phyloP scores from a whole-genome alignment of 2,888 invertebrate genomes.

The Stenodera caucasica region DNA sequence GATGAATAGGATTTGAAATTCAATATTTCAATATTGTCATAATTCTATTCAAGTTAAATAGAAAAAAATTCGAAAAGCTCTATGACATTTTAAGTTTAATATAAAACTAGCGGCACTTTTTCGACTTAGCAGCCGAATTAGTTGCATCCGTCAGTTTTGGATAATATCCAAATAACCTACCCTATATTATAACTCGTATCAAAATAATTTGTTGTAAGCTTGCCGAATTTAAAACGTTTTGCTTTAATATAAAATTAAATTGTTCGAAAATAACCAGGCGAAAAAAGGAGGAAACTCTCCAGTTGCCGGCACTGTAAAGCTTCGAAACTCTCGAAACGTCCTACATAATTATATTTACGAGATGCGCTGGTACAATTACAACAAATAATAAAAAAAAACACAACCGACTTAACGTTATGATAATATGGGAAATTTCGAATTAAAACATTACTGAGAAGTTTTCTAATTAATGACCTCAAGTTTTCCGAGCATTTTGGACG shows the following conservation, averaged over 20 bases:
- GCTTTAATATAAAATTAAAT: not conserved
- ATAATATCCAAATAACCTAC: not conserved
- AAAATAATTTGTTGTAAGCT: not conserved
- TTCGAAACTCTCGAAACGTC: not conserved
- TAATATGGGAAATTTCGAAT: not conserved
- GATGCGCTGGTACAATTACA: not conserved
- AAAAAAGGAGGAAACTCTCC: not conserved
- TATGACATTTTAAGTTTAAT: too few species aligned
- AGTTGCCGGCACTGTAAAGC: not conserved
- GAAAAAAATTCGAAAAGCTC: too few species aligned
- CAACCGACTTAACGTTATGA: not conserved
- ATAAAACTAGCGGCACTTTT: too few species aligned
- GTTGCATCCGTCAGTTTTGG: not conserved
- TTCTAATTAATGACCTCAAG: constrained; percentile 10
- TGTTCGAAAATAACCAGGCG: not conserved
- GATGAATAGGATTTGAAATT: not conserved
- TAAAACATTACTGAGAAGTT: not conserved
- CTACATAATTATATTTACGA: not conserved
- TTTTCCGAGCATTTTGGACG: constrained; percentile 5
- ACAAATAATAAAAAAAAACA: too few species aligned
- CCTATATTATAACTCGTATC: not conserved
- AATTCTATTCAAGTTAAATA: too few species aligned
- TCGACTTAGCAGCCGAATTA: too few species aligned
- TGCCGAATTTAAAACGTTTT: not conserved
- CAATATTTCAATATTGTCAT: not conserved